These are phyloP conservation scores for Drosophila lutescens DNA, from an alignment of 2,888 invertebrate genomes.

Conservation along the genomic window DNA sequence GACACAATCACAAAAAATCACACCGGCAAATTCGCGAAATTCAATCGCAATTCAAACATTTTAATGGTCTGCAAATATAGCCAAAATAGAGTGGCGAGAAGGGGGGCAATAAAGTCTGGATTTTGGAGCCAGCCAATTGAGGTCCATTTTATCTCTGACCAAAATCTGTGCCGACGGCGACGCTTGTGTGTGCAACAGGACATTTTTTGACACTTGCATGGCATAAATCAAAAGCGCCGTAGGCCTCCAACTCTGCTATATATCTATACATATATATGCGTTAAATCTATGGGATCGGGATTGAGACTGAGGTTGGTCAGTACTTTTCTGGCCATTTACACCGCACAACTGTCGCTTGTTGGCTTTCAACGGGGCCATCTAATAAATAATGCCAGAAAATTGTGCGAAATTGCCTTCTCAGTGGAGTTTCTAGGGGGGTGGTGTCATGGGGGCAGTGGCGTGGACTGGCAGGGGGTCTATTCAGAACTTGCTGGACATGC, in stretches of 20 bases:
- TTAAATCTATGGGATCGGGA: slow-evolving; percentile 25
- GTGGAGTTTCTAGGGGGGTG: slow-evolving; percentile 31
- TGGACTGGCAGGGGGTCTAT: slow-evolving; percentile 46
- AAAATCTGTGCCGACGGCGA: slow-evolving; percentile 62
- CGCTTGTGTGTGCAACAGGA: slow-evolving; percentile 71
- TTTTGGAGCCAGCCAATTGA: slow-evolving; percentile 13
- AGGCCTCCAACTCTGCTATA: slow-evolving; percentile 45
- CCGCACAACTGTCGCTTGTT: slow-evolving; percentile 55
- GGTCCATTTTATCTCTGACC: slow-evolving; percentile 55
- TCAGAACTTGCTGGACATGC: slow-evolving; percentile 57
- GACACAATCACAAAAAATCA: slow-evolving; percentile 71
- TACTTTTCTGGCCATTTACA: slow-evolving; percentile 63
- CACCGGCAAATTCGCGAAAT: slow-evolving; percentile 55
- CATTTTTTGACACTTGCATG: slow-evolving; percentile 77
- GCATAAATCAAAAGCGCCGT: slow-evolving; percentile 77
- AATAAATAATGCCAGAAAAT: slow-evolving; percentile 74
- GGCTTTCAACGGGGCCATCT: slow-evolving; percentile 71
- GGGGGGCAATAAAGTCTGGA: not conserved
- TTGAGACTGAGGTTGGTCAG: slow-evolving; percentile 19
- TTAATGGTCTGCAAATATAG: slow-evolving; percentile 48
- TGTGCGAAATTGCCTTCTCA: slow-evolving; percentile 50
- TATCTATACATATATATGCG: slow-evolving; percentile 29
- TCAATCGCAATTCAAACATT: slow-evolving; percentile 62
- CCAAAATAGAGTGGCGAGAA: not conserved
- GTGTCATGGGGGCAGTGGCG: slow-evolving; percentile 4